Base-by-base conservation (phyloP, 2,888 invertebrate species). In the Ceriagrion tenellum region DNA sequence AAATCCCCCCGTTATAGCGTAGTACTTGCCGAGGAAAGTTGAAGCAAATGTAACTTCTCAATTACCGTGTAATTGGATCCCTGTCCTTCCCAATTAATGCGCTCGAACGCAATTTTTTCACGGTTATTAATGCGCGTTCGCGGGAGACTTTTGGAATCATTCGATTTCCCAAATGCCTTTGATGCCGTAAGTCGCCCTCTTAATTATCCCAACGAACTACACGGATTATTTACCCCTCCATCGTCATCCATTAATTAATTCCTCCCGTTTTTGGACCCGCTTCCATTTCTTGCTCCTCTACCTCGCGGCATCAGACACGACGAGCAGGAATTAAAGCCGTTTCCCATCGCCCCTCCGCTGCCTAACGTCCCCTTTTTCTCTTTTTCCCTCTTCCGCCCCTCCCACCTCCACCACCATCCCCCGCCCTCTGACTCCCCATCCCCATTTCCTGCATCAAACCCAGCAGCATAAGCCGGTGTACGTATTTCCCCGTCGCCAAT, bases 221-320 rank as follows among this genome's bases (percentile, higher is more conserved):
- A 81, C 81, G 81, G 81, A 81, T 81, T 81, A 81, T 81, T 81
- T 81, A 81, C 81, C 81, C 81, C 81, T 81, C 81, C 81, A 81
- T 35, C 30, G 81, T 81, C 81, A 81, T 81, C 81, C 81, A 81
- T 81, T 35, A 81, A 81, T 81, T 81, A 81, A 81, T 35, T 81
- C 81, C 81, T 16, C 81, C 81, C 81, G 47, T 81, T 30, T 35
- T 81, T 35, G 81, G 81, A 35, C 30, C 35, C 30, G 35, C 81
- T 35, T 81, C 81, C 81, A 81, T 81, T 81, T 81, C 81, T 81
- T 81, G 81, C 81, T 35, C 81, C 81, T 81, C 35, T 81, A 35
- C 81, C 81, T 35, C 81, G 35, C 81, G 30, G 35, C 81, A 35
- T 81, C 81, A 35, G 81, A 30, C 35, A 81, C 81, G 81, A 35